Base-by-base conservation (phyloP, 2,888 invertebrate genomes). In the Asteroscopus sphinx region DNA sequence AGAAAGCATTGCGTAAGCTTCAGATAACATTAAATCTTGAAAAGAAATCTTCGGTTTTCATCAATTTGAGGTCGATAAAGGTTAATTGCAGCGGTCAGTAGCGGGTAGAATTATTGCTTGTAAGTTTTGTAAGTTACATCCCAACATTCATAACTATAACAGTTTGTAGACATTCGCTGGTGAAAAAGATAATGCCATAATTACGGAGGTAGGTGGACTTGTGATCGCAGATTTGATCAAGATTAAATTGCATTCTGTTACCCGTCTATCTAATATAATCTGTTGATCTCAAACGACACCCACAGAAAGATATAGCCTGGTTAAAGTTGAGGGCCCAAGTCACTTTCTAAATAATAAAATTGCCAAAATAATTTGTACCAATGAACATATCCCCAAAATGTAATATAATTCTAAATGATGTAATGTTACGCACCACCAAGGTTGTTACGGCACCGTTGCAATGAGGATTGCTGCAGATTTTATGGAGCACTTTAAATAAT, bases 11-110 rank as follows among this genome's bases (percentile, higher is more conserved):
- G 41, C 68, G 37, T 57, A 63, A 66, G 36, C 39, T 64, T 46
- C 35, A 44, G 51, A 57, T 72, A 56, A 42, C 21, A 16, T 21
- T 46, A 42, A 56, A 52, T 52, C 57, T 63, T 67, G 30, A 40
- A 68, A 66, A 63, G 45, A 67, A 63, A 68, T 57, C 68, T 49
- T 52, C 42, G 26, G 36, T 56, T 51, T 70, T 55, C 53, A 54
- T 72, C 58, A 55, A 45, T 55, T 36, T 16, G 37, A 46, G 67
- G 62, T 67, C 67, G 40, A 36, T 13, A 46, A 54, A 70, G 71
- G 71, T 69, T 57, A 69, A 65, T 69, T 69, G 52, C 46, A 51
- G 44, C 28, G 55, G 30, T 35, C 63, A 63, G 66, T 32, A 49
- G 68, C 52, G 36, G 2, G 57, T 49, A 45, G n/a, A 68, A 21